These are phyloP conservation scores for Amphiprion clarkii DNA, from an alignment of 2,797 vertebrate species.

Conservation along the genomic window DNA sequence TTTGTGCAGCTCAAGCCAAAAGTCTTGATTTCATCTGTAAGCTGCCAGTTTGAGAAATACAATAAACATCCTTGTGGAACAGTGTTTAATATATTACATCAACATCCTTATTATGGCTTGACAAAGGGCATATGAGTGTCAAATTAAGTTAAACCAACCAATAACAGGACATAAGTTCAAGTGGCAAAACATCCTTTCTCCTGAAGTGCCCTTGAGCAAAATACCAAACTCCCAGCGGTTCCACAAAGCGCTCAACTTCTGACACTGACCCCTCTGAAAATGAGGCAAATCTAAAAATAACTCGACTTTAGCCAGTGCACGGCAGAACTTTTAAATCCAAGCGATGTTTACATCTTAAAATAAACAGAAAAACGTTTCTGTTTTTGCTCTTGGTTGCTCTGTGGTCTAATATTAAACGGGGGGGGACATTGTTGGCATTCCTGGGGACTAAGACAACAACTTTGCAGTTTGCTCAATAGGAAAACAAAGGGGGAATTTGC, in stretches of 20 bases:
- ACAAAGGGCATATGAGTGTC: neutral
- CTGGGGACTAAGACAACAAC: conserved; percentile 65
- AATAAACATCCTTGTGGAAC: conserved; percentile 2
- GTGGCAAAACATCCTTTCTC: neutral
- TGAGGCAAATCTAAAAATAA: neutral
- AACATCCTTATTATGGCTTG: neutral
- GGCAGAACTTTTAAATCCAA: neutral
- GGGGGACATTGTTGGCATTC: conserved; percentile 78
- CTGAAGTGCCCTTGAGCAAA: conserved; percentile 32
- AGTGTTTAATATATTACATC: conserved; percentile 7
- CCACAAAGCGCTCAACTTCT: neutral
- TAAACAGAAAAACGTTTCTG: neutral
- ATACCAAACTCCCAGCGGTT: neutral
- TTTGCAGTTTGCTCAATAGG: conserved; percentile 34
- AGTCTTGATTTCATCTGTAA: neutral
- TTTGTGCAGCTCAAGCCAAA: neutral
- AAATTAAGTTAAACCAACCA: conserved; percentile 9
- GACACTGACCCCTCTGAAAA: neutral
- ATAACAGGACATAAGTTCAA: conserved; percentile 4
- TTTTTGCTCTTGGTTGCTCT: conserved; percentile 7
- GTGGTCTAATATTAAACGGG: conserved; percentile 75
- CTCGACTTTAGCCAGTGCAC: neutral
- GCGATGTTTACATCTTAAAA: neutral
- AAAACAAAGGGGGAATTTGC: neutral
- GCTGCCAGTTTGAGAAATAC: neutral